These are phyloP conservation scores for Cyclopterus lumpus DNA, from an alignment of 2,797 vertebrate genomes.

Conservation along the genomic window DNA sequence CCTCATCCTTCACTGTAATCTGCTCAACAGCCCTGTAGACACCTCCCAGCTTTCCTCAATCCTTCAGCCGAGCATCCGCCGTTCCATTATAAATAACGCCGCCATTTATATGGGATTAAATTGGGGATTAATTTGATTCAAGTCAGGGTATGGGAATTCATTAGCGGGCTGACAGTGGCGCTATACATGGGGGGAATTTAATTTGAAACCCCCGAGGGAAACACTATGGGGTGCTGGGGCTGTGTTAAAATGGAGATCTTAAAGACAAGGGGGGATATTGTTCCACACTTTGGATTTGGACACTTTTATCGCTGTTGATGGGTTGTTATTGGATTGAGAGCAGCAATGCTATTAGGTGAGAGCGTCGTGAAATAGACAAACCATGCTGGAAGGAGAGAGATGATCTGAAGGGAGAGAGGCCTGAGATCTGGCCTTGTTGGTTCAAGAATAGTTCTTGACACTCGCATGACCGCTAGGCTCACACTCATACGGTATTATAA, in stretches of 20 bases:
- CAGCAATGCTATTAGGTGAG: conserved; percentile 40
- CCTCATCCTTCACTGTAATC: conserved; percentile 82
- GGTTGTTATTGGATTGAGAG: conserved; percentile 66
- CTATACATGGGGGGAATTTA: conserved; percentile 81
- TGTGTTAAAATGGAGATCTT: conserved; percentile 64
- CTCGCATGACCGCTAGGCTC: conserved; percentile 47
- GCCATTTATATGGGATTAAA: conserved; percentile 87
- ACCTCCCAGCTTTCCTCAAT: conserved; percentile 76
- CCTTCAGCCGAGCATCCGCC: conserved; percentile 75
- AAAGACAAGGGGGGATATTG: conserved; percentile 69
- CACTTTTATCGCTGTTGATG: conserved; percentile 72
- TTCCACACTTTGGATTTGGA: conserved; percentile 56
- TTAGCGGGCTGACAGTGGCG: conserved; percentile 78
- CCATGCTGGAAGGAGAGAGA: conserved; percentile 9
- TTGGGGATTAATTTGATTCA: conserved; percentile 84
- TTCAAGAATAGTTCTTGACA: conserved; percentile 53
- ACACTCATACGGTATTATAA: conserved; percentile 75
- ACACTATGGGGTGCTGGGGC: conserved; percentile 54
- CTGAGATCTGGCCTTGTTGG: conserved; percentile 35
- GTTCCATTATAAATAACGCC: conserved; percentile 78
- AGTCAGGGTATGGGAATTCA: conserved; percentile 85
- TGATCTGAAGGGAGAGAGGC: conserved; percentile 11
- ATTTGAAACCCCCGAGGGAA: conserved; percentile 79
- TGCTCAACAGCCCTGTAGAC: conserved; percentile 77
- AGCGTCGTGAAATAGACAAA: not conserved